Conservation (phyloP, 2,113 vertebrate species). For the Bubo scandiacus region DNA sequence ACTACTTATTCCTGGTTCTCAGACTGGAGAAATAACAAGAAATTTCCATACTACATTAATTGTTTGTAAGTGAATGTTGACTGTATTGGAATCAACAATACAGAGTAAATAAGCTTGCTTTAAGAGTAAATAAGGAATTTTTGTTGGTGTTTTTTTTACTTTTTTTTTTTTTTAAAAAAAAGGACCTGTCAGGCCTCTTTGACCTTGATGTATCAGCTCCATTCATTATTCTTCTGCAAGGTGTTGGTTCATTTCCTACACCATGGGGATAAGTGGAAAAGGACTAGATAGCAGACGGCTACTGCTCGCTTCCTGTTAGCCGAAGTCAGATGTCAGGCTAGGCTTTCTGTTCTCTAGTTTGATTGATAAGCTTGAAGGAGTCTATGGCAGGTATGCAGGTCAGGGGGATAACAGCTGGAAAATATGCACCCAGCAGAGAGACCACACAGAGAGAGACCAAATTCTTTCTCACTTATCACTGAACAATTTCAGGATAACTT, state of each 20-base stretch:
- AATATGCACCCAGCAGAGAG: constrained; percentile 71
- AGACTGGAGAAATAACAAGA: neutral
- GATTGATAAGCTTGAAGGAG: constrained; percentile 72
- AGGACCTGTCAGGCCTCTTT: constrained; percentile 24
- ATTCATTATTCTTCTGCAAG: constrained; percentile 48
- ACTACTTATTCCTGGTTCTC: neutral
- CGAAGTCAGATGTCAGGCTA: constrained; percentile 55
- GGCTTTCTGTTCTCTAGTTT: constrained; percentile 39
- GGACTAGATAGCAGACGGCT: constrained; percentile 42
- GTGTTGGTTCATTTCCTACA: constrained; percentile 59
- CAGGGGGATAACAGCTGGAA: constrained; percentile 74
- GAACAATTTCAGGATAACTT: constrained; percentile 62
- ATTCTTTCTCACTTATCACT: constrained; percentile 67
- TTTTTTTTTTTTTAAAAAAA: no score
- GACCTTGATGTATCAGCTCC: constrained; percentile 17
- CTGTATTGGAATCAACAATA: neutral
- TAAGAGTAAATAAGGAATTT: constrained; percentile 1
- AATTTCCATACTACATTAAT: neutral
- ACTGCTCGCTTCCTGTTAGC: constrained; percentile 77
- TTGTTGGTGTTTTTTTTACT: neutral
- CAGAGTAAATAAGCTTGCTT: neutral
- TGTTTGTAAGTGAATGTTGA: neutral
- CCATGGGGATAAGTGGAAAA: neutral
- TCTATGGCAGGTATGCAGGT: constrained; percentile 79
- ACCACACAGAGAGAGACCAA: constrained; percentile 83